Conservation (phyloP, 2,888 invertebrate species). For the Rutpela maculata region DNA sequence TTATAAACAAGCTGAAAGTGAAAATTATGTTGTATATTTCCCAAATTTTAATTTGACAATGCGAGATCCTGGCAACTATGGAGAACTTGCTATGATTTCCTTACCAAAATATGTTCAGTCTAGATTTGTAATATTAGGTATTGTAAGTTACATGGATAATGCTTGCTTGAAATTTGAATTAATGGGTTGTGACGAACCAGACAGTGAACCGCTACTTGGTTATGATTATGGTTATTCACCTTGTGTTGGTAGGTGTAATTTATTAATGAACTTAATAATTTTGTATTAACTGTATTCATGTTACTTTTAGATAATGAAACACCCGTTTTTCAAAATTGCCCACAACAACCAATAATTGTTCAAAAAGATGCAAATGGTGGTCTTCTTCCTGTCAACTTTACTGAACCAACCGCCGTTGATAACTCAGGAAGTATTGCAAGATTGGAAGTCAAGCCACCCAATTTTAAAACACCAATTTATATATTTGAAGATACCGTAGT, state of each 20-base stretch:
- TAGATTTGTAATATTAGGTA: slow-evolving; percentile 92
- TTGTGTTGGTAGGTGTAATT: slow-evolving; percentile 83
- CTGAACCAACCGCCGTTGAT: slow-evolving; percentile 95
- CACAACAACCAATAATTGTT: slow-evolving; percentile 92
- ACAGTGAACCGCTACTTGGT: slow-evolving; percentile 88
- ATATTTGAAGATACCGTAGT: slow-evolving; percentile 94
- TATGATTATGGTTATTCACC: slow-evolving; percentile 96
- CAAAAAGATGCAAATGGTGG: slow-evolving; percentile 92
- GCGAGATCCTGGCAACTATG: slow-evolving; percentile 97
- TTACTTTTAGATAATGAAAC: slow-evolving; percentile 88
- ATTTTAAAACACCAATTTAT: slow-evolving; percentile 91
- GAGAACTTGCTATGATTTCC: slow-evolving; percentile 96
- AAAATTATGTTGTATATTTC: slow-evolving; percentile 97
- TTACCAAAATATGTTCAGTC: slow-evolving; percentile 95
- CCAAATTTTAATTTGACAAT: slow-evolving; percentile 96
- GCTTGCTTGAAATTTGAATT: slow-evolving; percentile 97
- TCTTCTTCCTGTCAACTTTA: slow-evolving; percentile 92
- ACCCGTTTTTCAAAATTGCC: slow-evolving; percentile 97
- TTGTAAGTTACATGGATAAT: slow-evolving; percentile 97
- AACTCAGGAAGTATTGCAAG: slow-evolving; percentile 96
- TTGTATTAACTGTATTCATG: neutral
- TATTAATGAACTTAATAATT: slow-evolving; percentile 42
- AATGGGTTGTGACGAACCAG: slow-evolving; percentile 95
- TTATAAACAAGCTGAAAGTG: slow-evolving; percentile 95
- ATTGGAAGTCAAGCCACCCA: slow-evolving; percentile 93